These are phyloP conservation scores for Labeo catla DNA, from an alignment of 2,113 vertebrate genomes.

Conservation along the genomic window DNA sequence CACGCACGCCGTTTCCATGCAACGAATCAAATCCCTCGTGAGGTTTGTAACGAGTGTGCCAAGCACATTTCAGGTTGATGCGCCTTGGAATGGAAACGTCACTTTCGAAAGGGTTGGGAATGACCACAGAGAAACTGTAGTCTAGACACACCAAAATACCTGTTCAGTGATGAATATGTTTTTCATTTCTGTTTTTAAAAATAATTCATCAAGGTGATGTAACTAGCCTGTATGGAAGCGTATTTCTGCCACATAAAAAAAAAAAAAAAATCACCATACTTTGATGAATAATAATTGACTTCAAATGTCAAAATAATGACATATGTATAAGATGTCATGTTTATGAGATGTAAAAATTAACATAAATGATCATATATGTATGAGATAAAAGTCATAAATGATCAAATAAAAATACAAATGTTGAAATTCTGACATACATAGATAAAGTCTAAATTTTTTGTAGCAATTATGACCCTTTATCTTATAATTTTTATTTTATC, in stretches of 20 bases:
- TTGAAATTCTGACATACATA: neutral
- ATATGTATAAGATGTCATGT: neutral
- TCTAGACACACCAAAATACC: neutral
- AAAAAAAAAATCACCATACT: neutral
- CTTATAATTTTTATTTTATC: no score
- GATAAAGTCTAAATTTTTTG: neutral
- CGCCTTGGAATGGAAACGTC: neutral
- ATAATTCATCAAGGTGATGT: neutral
- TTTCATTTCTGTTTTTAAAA: neutral
- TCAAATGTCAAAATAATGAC: neutral
- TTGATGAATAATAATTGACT: neutral
- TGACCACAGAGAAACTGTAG: constrained; percentile 40
- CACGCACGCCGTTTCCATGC: constrained; percentile 28
- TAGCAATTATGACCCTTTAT: no score
- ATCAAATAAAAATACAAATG: no score
- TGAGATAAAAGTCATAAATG: neutral
- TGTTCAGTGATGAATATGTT: neutral
- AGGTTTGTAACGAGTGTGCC: neutral
- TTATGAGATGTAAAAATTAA: no score
- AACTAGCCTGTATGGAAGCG: neutral
- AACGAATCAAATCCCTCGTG: neutral
- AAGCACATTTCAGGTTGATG: constrained; percentile 28
- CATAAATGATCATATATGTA: neutral
- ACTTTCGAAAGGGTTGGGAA: neutral
- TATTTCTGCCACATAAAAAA: neutral